A percentile compares a stretch with the other conserved stretches of the same genome.
Conservation (phyloP, 2,113 vertebrate genomes). For the Bubalus kerabau region DNA sequence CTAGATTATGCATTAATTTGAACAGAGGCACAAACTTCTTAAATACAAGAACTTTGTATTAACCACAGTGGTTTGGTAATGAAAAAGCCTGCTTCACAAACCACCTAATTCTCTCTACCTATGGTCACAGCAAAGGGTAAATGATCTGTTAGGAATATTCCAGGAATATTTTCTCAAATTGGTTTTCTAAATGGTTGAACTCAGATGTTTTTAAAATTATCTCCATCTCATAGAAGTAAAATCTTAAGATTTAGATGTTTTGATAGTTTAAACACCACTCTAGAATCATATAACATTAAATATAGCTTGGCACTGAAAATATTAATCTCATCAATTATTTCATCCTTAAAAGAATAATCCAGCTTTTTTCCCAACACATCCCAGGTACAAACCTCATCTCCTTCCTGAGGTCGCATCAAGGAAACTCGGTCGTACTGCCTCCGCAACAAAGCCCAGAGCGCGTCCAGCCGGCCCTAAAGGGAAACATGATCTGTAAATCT, state of each 20-base stretch:
- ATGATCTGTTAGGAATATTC: not conserved
- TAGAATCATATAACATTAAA: not conserved
- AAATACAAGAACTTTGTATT: not conserved
- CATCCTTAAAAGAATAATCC: not conserved
- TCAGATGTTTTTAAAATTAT: not conserved
- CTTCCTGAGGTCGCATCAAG: conserved; percentile 93
- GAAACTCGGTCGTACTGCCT: conserved; percentile 94
- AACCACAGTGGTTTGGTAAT: not conserved
- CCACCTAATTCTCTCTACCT: not conserved
- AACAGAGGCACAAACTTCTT: not conserved
- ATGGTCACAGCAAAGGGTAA: not conserved
- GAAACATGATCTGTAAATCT: not conserved
- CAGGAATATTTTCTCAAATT: not conserved
- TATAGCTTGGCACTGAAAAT: not conserved
- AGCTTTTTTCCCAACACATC: not conserved
- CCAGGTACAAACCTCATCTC: conserved; percentile 87
- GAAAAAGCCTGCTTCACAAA: not conserved
- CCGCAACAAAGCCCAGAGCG: conserved; percentile 91
- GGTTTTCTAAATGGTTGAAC: not conserved
- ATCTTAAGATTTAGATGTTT: not conserved
- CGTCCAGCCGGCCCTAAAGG: conserved; percentile 91
- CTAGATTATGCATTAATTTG: not conserved
- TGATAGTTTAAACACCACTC: not conserved
- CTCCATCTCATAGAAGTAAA: not conserved
- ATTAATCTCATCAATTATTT: not conserved